These are phyloP conservation scores for Caranx ignobilis DNA, from an alignment of 2,113 vertebrate genomes.

Conservation along the genomic window DNA sequence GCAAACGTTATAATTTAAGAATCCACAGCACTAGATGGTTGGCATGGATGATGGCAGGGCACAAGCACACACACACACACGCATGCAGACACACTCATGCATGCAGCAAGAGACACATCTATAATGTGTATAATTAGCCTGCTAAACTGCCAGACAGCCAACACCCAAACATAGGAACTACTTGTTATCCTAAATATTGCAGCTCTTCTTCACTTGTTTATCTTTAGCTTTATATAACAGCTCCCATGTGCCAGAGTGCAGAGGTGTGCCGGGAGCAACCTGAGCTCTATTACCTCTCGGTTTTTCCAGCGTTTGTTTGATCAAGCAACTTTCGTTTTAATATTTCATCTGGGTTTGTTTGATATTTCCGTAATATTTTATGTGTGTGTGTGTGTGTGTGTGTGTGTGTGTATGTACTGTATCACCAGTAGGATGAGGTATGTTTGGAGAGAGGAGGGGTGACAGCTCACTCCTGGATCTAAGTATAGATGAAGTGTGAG, in stretches of 20 bases:
- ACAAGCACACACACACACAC: slow-evolving; percentile 23
- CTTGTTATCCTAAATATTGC: slow-evolving; percentile 43
- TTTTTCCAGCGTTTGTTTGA: slow-evolving; percentile 6
- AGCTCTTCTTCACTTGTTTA: slow-evolving; percentile 31
- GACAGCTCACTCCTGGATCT: slow-evolving; percentile 47
- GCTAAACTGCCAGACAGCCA: slow-evolving; percentile 38
- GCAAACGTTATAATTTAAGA: slow-evolving; percentile 30
- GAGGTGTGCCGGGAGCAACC: slow-evolving; percentile 9
- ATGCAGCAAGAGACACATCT: slow-evolving; percentile 18
- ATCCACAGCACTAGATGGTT: background rate
- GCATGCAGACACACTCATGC: background rate
- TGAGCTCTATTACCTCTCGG: background rate
- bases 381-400: slow-evolving; percentile 14
- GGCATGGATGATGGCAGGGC: slow-evolving; percentile 1
- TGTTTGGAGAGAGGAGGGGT: slow-evolving; percentile 32
- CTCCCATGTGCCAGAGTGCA: background rate
- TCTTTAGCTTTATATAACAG: slow-evolving; percentile 39
- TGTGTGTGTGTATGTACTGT: slow-evolving; percentile 10
- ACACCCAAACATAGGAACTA: slow-evolving; percentile 44
- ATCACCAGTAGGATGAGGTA: slow-evolving; percentile 12
- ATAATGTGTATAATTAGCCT: slow-evolving; percentile 50
- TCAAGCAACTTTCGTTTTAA: slow-evolving; percentile 10
- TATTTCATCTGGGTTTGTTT: slow-evolving; percentile 7
- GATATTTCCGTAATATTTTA: background rate
- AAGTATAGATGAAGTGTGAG: slow-evolving; percentile 69